Conservation (phyloP, 2,888 invertebrate genomes). For the Nomada hirtipes region DNA sequence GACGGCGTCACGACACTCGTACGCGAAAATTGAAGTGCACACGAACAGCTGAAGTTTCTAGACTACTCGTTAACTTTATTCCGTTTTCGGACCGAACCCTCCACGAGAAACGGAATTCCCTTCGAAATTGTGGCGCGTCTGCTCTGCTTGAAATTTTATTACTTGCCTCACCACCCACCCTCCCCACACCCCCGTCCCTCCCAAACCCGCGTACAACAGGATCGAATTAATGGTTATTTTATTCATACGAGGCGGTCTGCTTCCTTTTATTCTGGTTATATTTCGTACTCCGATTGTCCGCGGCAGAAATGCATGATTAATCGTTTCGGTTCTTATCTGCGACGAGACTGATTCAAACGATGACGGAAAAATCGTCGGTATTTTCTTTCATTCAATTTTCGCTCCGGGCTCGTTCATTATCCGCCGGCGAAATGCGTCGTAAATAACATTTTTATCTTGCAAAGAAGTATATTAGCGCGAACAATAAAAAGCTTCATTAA, state of each 20-base stretch:
- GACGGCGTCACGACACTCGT: slow-evolving; percentile 28
- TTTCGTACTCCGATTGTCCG: slow-evolving; percentile 69
- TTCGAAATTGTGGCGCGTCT: slow-evolving; percentile 35
- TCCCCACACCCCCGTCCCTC: too few relatives aligned
- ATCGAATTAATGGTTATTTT: slow-evolving; percentile 69
- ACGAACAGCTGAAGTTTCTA: slow-evolving; percentile 39
- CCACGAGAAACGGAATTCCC: slow-evolving; percentile 18
- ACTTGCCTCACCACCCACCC: not conserved
- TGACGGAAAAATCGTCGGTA: slow-evolving; percentile 53
- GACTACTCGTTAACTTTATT: slow-evolving; percentile 53
- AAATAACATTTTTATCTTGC: slow-evolving; percentile 37
- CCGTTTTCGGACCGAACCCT: slow-evolving; percentile 19
- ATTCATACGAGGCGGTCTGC: slow-evolving; percentile 60
- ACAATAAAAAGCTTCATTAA: slow-evolving; percentile 43
- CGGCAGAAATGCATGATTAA: slow-evolving; percentile 67
- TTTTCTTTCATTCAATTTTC: slow-evolving; percentile 60
- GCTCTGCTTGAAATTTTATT: slow-evolving; percentile 43
- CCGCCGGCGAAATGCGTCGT: slow-evolving; percentile 28
- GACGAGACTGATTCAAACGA: slow-evolving; percentile 47
- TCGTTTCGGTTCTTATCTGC: slow-evolving; percentile 59
- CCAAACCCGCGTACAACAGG: slow-evolving; percentile 5
- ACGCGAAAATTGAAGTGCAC: slow-evolving; percentile 44
- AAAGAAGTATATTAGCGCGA: slow-evolving; percentile 37
- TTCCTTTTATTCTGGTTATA: slow-evolving; percentile 57
- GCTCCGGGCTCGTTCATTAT: slow-evolving; percentile 37